These are phyloP conservation scores for Epinephelus coioides DNA, from an alignment of 2,797 vertebrate genomes.

Conservation along the genomic window DNA sequence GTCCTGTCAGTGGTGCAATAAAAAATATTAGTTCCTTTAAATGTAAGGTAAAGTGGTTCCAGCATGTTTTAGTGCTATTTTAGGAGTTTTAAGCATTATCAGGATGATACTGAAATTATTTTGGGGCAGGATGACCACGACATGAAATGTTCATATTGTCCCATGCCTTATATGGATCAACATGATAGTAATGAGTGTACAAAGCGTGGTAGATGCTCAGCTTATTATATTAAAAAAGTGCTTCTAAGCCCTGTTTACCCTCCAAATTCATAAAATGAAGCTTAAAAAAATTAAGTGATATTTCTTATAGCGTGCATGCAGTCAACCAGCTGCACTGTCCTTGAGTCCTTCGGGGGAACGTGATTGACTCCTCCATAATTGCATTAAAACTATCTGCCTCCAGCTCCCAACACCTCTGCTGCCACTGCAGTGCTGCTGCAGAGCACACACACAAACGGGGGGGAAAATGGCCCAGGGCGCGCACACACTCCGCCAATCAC, in stretches of 20 bases:
- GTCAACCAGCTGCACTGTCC: conserved; percentile 41
- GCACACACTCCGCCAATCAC: conserved; percentile 49
- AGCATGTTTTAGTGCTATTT: too few relatives aligned
- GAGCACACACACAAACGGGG: conserved; percentile 51
- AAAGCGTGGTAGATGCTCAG: conserved; percentile 30
- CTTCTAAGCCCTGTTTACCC: not conserved
- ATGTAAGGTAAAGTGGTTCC: too few relatives aligned
- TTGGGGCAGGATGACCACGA: too few relatives aligned
- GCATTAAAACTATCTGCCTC: conserved; percentile 69
- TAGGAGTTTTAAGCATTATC: too few relatives aligned
- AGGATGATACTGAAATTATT: too few relatives aligned
- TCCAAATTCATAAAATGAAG: conserved; percentile 12
- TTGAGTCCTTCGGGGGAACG: conserved; percentile 37
- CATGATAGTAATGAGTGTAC: conserved; percentile 14
- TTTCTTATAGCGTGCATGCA: conserved; percentile 32
- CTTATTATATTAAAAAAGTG: conserved; percentile 27
- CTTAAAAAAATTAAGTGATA: not conserved
- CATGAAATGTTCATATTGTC: too few relatives aligned
- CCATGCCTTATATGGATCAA: not conserved
- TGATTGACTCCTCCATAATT: conserved; percentile 65
- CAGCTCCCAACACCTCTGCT: conserved; percentile 63
- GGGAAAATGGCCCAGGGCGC: conserved; percentile 30
- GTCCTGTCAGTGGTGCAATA: too few relatives aligned
- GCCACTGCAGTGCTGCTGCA: conserved; percentile 84
- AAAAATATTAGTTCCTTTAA: too few relatives aligned